Conservation (phyloP, 2,113 vertebrate species). For the Phylloscopus trochiloides region DNA sequence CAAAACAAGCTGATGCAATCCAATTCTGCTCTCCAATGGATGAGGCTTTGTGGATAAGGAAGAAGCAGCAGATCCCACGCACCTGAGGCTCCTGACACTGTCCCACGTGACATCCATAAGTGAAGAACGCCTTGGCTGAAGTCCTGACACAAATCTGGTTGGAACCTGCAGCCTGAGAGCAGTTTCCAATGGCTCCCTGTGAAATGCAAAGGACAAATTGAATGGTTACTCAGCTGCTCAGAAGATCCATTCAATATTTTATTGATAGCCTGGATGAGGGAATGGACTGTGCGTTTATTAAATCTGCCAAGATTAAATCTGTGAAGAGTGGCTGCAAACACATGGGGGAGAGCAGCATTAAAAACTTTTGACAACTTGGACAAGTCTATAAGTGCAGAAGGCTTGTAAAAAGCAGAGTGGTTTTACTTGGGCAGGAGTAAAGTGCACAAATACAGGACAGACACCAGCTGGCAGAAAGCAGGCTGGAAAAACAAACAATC, state of each 20-base stretch:
- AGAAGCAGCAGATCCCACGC: background rate
- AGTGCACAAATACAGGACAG: background rate
- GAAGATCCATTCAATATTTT: slow-evolving; percentile 53
- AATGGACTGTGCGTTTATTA: slow-evolving; percentile 51
- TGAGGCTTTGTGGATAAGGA: background rate
- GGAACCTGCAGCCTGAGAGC: background rate
- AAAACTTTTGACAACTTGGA: slow-evolving; percentile 51
- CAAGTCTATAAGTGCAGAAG: slow-evolving; percentile 29
- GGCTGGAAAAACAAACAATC: background rate
- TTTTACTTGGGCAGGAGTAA: background rate
- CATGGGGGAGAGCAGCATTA: background rate
- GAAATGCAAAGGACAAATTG: slow-evolving; percentile 26
- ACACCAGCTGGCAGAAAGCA: background rate
- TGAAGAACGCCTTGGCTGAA: background rate
- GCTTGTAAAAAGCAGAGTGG: background rate
- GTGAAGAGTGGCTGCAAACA: background rate
- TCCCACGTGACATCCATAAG: rapidly evolving
- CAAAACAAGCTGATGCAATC: background rate
- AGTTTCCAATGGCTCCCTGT: background rate
- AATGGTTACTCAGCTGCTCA: slow-evolving; percentile 31
- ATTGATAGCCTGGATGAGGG: slow-evolving; percentile 45
- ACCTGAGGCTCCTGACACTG: background rate
- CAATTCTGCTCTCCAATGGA: background rate
- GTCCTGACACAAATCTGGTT: background rate
- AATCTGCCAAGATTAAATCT: slow-evolving; percentile 59